phyloP scores from a whole-genome alignment of 2,797 vertebrate genomes.

The Botia kubotai region DNA sequence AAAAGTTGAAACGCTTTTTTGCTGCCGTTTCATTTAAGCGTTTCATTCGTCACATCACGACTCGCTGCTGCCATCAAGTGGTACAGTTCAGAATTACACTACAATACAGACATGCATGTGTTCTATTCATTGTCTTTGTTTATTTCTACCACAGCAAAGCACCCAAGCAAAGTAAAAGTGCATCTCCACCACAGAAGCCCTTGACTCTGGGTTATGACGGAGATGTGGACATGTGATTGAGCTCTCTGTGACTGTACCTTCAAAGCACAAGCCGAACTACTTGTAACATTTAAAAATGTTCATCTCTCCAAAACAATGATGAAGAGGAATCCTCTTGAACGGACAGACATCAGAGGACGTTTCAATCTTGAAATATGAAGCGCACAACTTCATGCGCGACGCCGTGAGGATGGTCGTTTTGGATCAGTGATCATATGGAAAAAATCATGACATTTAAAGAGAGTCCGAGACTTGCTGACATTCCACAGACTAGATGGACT shows the following conservation, averaged over 20 bases:
- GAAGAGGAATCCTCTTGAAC: background rate
- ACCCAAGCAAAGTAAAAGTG: constrained; percentile 84
- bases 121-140: constrained; percentile 15
- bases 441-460: constrained; percentile 60
- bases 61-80: constrained; percentile 61
- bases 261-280: constrained; percentile 50
- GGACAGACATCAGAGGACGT: background rate
- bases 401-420: constrained; percentile 17
- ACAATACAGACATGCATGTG: background rate
- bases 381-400: constrained; percentile 16
- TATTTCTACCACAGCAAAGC: constrained; percentile 79
- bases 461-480: constrained; percentile 40
- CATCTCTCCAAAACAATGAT: constrained; percentile 25
- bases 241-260: constrained; percentile 41
- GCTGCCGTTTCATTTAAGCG: background rate
- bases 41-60: background rate
- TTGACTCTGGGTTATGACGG: constrained; percentile 95
- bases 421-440: constrained; percentile 39
- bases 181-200: constrained; percentile 92
- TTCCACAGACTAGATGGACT: constrained; percentile 53
- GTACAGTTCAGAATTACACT: background rate
- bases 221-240: constrained; percentile 92
- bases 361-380: constrained; percentile 13
- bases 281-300: constrained; percentile 23
- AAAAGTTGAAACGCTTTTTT: background rate